These are phyloP conservation scores for Hippocampus kuda DNA, from an alignment of 2,797 vertebrate genomes.

Conservation along the genomic window DNA sequence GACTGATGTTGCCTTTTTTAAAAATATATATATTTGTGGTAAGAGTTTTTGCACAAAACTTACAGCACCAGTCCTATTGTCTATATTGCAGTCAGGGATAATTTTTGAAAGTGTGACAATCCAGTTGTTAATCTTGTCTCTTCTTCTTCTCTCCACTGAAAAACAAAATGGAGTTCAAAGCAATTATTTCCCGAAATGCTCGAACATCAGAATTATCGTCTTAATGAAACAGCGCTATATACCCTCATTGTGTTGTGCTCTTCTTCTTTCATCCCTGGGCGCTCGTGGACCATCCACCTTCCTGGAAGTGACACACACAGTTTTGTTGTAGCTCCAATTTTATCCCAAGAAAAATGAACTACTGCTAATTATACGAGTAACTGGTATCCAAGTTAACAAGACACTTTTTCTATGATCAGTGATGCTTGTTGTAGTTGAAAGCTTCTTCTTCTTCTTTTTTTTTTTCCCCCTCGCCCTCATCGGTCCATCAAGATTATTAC, in stretches of 20 bases:
- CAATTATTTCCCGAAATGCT: no score
- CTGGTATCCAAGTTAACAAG: background rate
- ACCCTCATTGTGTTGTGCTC: conserved; percentile 94
- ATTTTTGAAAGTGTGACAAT: conserved; percentile 87
- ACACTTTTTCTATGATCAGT: background rate
- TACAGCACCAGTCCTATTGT: conserved; percentile 82
- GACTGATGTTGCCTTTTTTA: no score
- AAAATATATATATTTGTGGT: background rate
- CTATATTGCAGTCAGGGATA: conserved; percentile 83
- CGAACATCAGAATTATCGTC: background rate
- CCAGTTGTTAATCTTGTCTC: conserved; percentile 96
- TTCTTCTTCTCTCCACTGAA: conserved; percentile 80
- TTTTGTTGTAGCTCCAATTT: background rate
- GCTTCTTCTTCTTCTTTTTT: no score
- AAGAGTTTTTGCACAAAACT: conserved; percentile 33
- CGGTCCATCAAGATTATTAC: background rate
- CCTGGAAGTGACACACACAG: conserved; percentile 51
- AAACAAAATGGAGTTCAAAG: conserved; percentile 22
- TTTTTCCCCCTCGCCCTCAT: no score
- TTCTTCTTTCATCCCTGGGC: conserved; percentile 80
- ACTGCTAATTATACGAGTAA: background rate
- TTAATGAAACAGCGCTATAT: background rate
- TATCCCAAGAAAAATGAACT: background rate
- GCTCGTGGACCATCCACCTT: conserved; percentile 85
- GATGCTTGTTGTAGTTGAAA: no score